These are phyloP conservation scores for Pterocles gutturalis DNA, from an alignment of 2,113 vertebrate genomes.

Conservation along the genomic window DNA sequence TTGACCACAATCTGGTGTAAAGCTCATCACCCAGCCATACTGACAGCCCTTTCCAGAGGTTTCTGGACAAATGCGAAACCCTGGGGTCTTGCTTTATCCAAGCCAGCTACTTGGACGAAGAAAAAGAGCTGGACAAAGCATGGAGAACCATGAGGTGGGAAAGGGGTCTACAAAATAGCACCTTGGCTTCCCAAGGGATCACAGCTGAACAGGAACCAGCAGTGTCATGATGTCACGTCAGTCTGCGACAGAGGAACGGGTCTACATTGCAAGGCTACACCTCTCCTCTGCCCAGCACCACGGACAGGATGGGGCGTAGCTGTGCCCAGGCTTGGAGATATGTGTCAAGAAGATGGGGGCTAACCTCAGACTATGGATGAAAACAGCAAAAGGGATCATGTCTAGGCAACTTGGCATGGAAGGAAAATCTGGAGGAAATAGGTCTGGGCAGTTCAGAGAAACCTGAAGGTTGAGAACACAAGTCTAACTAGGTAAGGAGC, in stretches of 20 bases:
- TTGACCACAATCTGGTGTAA: background rate
- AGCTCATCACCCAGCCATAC: background rate
- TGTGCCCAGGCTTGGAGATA: background rate
- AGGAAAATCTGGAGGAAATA: background rate
- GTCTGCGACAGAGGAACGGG: fast-evolving
- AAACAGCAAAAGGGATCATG: fast-evolving
- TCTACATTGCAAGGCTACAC: background rate
- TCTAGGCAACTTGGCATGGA: fast-evolving
- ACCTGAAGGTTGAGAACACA: background rate
- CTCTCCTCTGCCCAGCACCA: background rate
- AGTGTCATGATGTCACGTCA: background rate
- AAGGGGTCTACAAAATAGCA: background rate
- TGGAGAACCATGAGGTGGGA: background rate
- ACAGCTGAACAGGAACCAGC: background rate
- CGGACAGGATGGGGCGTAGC: fast-evolving
- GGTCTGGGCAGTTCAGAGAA: background rate
- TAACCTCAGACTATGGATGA: background rate
- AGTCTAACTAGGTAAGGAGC: background rate
- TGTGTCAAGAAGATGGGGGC: background rate
- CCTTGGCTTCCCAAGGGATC: background rate
- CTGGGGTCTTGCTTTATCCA: background rate
- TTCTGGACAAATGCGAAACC: background rate
- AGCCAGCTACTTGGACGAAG: background rate
- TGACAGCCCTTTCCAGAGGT: background rate
- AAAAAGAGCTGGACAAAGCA: background rate